Base-by-base conservation (phyloP, 1,140 invertebrate genomes). In the Papilio xuthus region DNA sequence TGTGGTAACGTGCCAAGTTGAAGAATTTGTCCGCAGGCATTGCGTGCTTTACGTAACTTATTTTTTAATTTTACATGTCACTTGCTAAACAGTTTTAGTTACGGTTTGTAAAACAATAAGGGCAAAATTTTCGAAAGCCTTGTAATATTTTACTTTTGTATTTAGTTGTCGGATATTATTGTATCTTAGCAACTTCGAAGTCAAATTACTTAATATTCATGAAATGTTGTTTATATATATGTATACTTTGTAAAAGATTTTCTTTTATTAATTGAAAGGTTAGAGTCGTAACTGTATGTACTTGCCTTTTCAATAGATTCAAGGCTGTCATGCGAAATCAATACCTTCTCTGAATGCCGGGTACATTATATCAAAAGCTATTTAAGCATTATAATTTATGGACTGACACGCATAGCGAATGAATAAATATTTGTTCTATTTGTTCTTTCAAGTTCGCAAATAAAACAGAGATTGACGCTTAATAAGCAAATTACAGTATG, bases 51-150 rank as follows among this genome's bases (percentile, higher is more conserved):
- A 85, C 88, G 90, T 89, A 91, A 93, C 86, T 81, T 67, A 82
- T 44, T 78, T 72, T 82, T 85, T 86, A 86, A 89, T 86, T 88
- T 85, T 84, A 89, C 84, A 87, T 87, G 81, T 84, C 70, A 81
- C 77, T 84, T 82, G 78, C 80, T 81, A 83, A 86, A 89, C 81
- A 85, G 80, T 83, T 74, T 79, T 84, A 71, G 84, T 91, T 91
- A 86, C 88, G 90, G 89, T 81, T 90, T 86, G 79, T 84, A 84
- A 87, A 84, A 88, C 89, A 91, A 86, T 83, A 90, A 89, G 88
- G 89, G 88, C 88, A 86, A 79, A 20, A 79, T 80, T 63, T 77
- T 70, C 67, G 73, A 74, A 13, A 15, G 13, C 72, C 60, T 67
- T 67, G 26, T 67, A 15, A 26, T 6, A 28, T 32, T 67, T 26